These are phyloP conservation scores for Pasiphila rectangulata DNA, from an alignment of 2,888 invertebrate genomes.

Conservation along the genomic window DNA sequence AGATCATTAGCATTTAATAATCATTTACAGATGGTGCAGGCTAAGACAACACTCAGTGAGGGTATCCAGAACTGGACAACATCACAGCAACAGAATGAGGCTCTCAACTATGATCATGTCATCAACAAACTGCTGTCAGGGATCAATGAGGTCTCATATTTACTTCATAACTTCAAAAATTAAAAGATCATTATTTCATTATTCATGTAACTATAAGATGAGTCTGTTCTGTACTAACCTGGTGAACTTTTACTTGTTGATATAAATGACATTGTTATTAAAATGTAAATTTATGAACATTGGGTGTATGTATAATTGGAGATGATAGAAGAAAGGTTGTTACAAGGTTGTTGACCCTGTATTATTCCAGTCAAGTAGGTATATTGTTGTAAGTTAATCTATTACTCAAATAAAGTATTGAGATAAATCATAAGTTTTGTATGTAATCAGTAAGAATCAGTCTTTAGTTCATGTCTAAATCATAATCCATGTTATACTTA, in stretches of 20 bases:
- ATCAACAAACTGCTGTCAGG: constrained; percentile 60
- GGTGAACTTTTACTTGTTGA: too few species aligned
- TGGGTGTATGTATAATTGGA: background rate
- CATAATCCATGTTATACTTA: too few species aligned
- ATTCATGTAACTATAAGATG: too few species aligned
- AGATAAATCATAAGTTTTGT: too few species aligned
- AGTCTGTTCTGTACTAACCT: background rate
- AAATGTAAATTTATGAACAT: background rate
- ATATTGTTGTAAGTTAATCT: constrained; percentile 3
- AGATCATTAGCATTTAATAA: too few species aligned
- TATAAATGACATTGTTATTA: too few species aligned
- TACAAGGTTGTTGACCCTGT: constrained; percentile 25
- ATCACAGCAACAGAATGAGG: constrained; percentile 37
- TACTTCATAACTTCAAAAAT: constrained; percentile 59
- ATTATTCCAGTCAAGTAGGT: background rate
- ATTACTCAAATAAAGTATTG: background rate
- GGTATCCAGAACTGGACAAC: constrained; percentile 47
- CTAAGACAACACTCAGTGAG: constrained; percentile 54
- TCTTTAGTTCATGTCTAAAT: too few species aligned
- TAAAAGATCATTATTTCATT: constrained; percentile 34
- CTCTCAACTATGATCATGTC: constrained; percentile 54
- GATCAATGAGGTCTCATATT: constrained; percentile 65
- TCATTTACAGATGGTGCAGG: constrained; percentile 60
- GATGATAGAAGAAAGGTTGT: constrained; percentile 6
- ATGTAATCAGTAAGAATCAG: too few species aligned